Evolutionary conservation across 2,797 vertebrate species (phyloP).

Genomic region (Phrynocephalus guinanensis): DNA sequence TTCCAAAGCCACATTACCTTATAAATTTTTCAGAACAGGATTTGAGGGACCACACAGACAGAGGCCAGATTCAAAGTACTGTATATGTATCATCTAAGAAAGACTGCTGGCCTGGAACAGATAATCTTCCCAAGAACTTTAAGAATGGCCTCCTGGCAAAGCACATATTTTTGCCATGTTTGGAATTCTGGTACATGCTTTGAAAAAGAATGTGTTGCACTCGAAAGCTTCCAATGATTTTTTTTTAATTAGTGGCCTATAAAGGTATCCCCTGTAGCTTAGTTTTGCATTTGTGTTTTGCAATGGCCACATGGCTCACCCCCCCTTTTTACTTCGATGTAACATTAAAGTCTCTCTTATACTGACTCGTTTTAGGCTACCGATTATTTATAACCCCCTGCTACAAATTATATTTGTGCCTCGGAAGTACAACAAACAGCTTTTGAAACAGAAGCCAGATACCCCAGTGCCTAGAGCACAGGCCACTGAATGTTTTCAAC

Average conservation of each 20-base stretch:
- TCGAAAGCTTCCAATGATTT: too few relatives aligned
- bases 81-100: too few relatives aligned
- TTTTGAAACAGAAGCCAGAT: conserved; percentile 5
- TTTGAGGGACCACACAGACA: conserved; percentile 20
- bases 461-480: not conserved
- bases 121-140: too few relatives aligned
- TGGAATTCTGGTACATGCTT: too few relatives aligned
- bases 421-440: not conserved
- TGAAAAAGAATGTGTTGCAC: too few relatives aligned
- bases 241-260: too few relatives aligned
- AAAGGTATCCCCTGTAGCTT: too few relatives aligned
- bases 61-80: not conserved
- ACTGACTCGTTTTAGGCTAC: conserved; percentile 45
- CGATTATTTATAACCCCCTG: conserved; percentile 49
- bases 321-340: not conserved
- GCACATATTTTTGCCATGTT: too few relatives aligned
- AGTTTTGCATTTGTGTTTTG: too few relatives aligned
- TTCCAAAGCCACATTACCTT: conserved; percentile 68
- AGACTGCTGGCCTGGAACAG: too few relatives aligned
- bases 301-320: too few relatives aligned
- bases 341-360: fast-evolving
- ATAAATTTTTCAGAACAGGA: conserved; percentile 56
- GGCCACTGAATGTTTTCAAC: not conserved
- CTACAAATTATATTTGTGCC: not conserved
- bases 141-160: too few relatives aligned